Base-by-base conservation (phyloP, 2,888 invertebrate genomes). In the Ptilodon capucinus region DNA sequence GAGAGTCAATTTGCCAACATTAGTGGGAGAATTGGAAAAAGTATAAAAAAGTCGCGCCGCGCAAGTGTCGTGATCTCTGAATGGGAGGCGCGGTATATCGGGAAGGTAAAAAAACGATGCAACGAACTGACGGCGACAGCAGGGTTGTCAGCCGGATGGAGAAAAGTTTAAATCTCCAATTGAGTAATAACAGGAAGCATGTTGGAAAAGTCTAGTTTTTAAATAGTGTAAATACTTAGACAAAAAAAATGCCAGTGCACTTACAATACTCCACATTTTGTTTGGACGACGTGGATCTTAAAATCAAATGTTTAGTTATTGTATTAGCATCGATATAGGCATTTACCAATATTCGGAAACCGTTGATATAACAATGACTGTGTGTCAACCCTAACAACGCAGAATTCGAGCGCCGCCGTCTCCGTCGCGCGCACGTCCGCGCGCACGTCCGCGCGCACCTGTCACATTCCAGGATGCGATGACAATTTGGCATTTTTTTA, bases 51-150 rank as follows among this genome's bases (percentile, higher is more conserved):
- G 57, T 25, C 56, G 47, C 50, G 48, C 54, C 42, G 35, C 2
- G 64, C 65, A 68, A 72, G 69, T 64, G 68, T 71, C 71, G 68
- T 60, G 68, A 62, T 64, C 61, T 45, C 74, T 78, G 76, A 81
- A 81, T 83, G 79, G 71, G 80, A 69, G 81, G 64, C 61, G 55
- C 74, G 79, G 76, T 77, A 82, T 77, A 76, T 67, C 69, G 70
- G 77, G 60, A 67, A 54, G 62, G 48, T 39, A 73, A 78, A 77
- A 79, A 76, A 78, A 57, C 19, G 62, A 72, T 64, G 67, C 61
- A 60, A 67, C 59, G 60, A 2, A 43, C 51, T n/a, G n/a, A n/a
- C 58, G 50, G 48, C 42, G 64, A 54, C 70, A 59, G 63, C 59
- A 66, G 72, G 59, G 58, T 64, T 40, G 40, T 3, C 40, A n/a